Evolutionary conservation across 2,888 invertebrate species (phyloP).

Genomic region (Rhagonycha fulva): DNA sequence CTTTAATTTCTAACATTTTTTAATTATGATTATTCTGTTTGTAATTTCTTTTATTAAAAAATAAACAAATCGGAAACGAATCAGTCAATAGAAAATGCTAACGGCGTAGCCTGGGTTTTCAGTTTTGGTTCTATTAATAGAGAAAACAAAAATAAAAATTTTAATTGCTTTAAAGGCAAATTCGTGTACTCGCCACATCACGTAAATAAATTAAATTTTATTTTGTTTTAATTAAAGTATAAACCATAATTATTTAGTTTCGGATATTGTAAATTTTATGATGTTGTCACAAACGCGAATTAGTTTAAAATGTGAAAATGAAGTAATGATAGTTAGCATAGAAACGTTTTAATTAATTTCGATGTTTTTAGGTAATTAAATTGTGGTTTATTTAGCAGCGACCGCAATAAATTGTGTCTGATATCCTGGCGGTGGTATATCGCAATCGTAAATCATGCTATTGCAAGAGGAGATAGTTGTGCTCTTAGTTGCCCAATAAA

Average conservation of each 20-base stretch:
- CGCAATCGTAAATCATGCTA: slow-evolving; percentile 51
- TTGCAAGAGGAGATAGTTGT: slow-evolving; percentile 51
- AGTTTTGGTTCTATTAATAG: background rate
- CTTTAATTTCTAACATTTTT: too few relatives aligned
- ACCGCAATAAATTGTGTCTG: slow-evolving; percentile 44
- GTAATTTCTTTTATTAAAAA: background rate
- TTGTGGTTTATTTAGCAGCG: slow-evolving; percentile 46
- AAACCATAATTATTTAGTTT: background rate
- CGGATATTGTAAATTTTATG: background rate
- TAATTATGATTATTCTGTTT: background rate
- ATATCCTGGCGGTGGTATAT: slow-evolving; percentile 48
- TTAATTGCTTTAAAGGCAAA: background rate
- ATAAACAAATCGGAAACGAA: background rate
- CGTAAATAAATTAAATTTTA: background rate
- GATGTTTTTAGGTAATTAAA: slow-evolving; percentile 49
- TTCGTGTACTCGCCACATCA: background rate
- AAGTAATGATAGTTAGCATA: slow-evolving; percentile 1
- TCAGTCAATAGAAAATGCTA: background rate
- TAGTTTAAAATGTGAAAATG: background rate
- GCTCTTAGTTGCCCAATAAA: slow-evolving; percentile 52
- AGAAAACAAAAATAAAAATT: background rate
- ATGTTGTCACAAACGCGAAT: background rate
- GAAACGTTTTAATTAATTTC: slow-evolving; percentile 44
- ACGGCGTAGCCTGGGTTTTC: background rate
- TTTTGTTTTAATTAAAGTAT: background rate